phyloP scores from a whole-genome alignment of 2,888 invertebrate species.

The Abrostola triplasia region DNA sequence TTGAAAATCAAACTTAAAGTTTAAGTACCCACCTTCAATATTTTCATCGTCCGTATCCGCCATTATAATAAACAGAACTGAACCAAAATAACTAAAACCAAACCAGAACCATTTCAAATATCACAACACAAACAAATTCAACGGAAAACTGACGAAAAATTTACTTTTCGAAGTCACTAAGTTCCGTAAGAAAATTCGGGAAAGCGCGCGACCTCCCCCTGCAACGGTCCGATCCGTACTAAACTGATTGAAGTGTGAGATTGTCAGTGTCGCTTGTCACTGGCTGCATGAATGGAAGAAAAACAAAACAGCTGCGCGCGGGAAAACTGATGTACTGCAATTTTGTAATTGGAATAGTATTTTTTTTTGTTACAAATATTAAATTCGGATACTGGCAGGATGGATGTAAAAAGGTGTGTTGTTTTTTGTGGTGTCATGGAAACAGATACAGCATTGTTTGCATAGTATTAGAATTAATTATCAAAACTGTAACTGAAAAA shows the following conservation, averaged over 20 bases:
- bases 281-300: constrained; percentile 48
- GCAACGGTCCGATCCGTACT: constrained; percentile 55
- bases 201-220: constrained; percentile 59
- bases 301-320: constrained; percentile 49
- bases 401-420: constrained; percentile 6
- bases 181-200: constrained; percentile 54
- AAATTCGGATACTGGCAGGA: constrained; percentile 12
- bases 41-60: constrained; percentile 74
- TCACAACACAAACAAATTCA: constrained; percentile 50
- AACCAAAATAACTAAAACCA: constrained; percentile 57
- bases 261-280: background rate
- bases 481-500: too few species aligned
- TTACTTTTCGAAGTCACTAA: constrained; percentile 55
- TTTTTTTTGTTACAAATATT: constrained; percentile 14
- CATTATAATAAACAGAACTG: constrained; percentile 62
- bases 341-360: constrained; percentile 41
- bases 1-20: constrained; percentile 1
- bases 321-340: constrained; percentile 45
- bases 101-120: constrained; percentile 56
- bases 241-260: constrained; percentile 17
- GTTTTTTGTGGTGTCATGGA: background rate
- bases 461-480: too few species aligned
- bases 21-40: constrained; percentile 66
- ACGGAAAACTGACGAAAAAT: constrained; percentile 29
- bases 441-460: too few species aligned